Base-by-base conservation (phyloP, 2,888 invertebrate genomes). In the Steinernema scapterisci region DNA sequence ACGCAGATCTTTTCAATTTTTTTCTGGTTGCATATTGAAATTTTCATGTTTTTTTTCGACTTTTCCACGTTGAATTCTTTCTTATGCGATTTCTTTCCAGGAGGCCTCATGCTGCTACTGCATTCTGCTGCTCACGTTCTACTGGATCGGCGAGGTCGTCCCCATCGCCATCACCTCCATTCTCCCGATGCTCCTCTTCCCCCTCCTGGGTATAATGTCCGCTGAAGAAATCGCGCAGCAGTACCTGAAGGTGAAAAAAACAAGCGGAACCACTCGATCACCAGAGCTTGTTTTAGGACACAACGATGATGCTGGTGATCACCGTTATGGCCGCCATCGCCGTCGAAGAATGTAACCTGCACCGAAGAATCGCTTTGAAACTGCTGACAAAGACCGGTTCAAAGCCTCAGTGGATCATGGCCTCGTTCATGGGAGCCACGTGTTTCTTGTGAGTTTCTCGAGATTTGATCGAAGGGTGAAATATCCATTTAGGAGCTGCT, bases 91-190 rank as follows among this genome's bases (percentile, higher is more conserved):
- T 3, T 9, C 9, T 38, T 63, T 80, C 48, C 76, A 82, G 82
- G 80, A 79, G 63, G 77, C 73, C 56, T 51, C 76, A 52, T 84
- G 84, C 75, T 79, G 77, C 52, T 84, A 78, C 71, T 82, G 80
- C 13, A 80, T 82, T 19, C 72, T 82, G n/a, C 75, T 83, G 21
- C 81, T 83, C 80, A 81, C 82, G 9, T 80, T 80, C 70, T 83
- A 78, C 75, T 83, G 83, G 83, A 79, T 84, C 43, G 77, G 78
- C 2, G 83, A 70, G 38, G 80, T 83, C 9, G 78, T 83, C 7
- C 83, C 84, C n/a, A 72, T 84, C 9, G 83, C 82, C 0, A 80
- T 84, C 21, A 82, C 83, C 0, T 77, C 83, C n/a, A 77, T 84
- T 31, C 74, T 84, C 19, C 84, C 84, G 5, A 74, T 84, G 44